These are phyloP conservation scores for Macrosteles quadrilineatus DNA, from an alignment of 1,140 invertebrate species.

Conservation along the genomic window DNA sequence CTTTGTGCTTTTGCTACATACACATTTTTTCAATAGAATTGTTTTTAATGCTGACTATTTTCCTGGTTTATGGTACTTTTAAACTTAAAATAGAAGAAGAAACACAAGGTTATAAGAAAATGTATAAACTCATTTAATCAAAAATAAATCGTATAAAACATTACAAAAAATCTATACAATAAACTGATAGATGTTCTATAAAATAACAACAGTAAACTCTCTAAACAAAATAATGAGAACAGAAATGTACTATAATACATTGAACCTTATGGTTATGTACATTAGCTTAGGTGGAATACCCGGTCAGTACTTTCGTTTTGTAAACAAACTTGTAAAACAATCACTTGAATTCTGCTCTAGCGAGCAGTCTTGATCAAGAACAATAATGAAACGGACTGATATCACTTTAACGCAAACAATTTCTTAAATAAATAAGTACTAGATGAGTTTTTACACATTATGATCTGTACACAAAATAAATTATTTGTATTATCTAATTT, in stretches of 20 bases:
- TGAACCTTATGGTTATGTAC: no score
- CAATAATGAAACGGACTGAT: no score
- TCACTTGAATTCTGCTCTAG: no score
- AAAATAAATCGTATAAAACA: neutral
- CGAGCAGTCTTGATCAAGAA: no score
- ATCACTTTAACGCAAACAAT: no score
- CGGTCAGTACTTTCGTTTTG: no score
- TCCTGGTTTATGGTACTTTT: neutral
- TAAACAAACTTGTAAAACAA: no score
- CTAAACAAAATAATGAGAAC: neutral
- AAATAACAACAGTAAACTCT: constrained; percentile 18
- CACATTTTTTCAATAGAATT: neutral
- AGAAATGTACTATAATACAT: neutral
- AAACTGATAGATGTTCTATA: neutral
- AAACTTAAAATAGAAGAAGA: neutral
- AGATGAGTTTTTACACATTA: no score
- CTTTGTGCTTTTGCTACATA: neutral
- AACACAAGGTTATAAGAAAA: neutral
- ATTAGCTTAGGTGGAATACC: no score
- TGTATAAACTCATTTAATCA: constrained; percentile 8
- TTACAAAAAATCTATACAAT: neutral
- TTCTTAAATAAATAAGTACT: no score
- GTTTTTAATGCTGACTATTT: neutral
- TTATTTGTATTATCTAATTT: no score
- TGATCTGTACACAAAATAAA: no score